Conservation (phyloP, 2,888 invertebrate genomes). For the Strigamia crassipes region DNA sequence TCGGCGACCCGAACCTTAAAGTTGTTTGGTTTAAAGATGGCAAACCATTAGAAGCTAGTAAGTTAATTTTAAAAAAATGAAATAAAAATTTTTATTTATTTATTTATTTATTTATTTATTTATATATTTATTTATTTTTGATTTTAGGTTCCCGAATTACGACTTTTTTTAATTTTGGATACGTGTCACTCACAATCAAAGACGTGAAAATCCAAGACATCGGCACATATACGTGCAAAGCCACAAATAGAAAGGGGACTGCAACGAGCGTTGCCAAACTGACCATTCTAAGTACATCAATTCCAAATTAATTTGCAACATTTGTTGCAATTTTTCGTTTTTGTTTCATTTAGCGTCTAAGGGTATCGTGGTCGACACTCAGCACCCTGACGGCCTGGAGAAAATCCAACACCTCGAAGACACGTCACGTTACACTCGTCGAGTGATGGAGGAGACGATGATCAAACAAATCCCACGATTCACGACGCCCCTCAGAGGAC, state of each 20-base stretch:
- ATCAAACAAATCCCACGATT: constrained; percentile 76
- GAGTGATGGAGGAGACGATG: constrained; percentile 72
- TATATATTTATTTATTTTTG: too few species aligned
- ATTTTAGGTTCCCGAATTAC: constrained; percentile 77
- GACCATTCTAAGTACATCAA: constrained; percentile 76
- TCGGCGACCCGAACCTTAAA: constrained; percentile 84
- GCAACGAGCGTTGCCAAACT: constrained; percentile 80
- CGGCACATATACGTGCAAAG: constrained; percentile 85
- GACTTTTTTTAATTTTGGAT: constrained; percentile 91
- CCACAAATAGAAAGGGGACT: constrained; percentile 83
- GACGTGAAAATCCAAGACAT: constrained; percentile 87
- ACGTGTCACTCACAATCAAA: constrained; percentile 91
- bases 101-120: too few species aligned
- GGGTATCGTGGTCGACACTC: constrained; percentile 74
- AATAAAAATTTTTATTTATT: too few species aligned
- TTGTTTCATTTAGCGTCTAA: constrained; percentile 44
- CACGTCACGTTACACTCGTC: constrained; percentile 67
- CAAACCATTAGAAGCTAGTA: constrained; percentile 83
- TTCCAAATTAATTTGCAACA: too few species aligned
- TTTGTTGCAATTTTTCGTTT: background rate
- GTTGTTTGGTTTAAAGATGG: constrained; percentile 95
- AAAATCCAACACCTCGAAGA: constrained; percentile 91
- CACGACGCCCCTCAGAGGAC: constrained; percentile 85
- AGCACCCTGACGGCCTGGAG: constrained; percentile 88
- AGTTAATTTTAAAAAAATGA: too few species aligned